These are phyloP conservation scores for Paramuricea clavata DNA, from an alignment of 92 coral and sea anemone genomes.

Conservation along the genomic window DNA sequence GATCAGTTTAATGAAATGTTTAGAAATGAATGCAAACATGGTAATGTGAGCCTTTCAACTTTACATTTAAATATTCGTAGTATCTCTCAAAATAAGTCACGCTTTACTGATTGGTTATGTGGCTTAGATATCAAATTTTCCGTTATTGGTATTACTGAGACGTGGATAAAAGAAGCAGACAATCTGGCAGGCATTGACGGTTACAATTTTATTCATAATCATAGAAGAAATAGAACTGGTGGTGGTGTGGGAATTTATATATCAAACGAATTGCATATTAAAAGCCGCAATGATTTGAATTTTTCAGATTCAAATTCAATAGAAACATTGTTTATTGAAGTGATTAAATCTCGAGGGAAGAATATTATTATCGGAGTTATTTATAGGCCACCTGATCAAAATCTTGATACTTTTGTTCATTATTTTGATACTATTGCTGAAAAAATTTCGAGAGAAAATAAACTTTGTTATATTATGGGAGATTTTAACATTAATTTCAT, in stretches of 20 bases:
- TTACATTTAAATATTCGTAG: constrained; percentile 26
- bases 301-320: constrained; percentile 8
- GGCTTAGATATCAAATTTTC: constrained; percentile 2
- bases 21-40: constrained; percentile 14
- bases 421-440: constrained; percentile 24
- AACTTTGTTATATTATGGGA: constrained; percentile 34
- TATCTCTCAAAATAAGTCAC: constrained; percentile 18
- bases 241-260: constrained; percentile 11
- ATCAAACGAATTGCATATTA: neutral
- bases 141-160: constrained; percentile 33
- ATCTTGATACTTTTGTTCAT: constrained; percentile 29
- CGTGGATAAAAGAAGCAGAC: neutral
- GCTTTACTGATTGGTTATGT: constrained; percentile 21
- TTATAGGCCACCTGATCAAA: constrained; percentile 53
- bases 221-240: constrained; percentile 1
- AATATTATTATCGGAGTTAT: constrained; percentile 52
- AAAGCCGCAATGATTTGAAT: neutral
- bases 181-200: neutral
- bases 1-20: constrained; percentile 55
- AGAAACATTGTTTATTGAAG: neutral
- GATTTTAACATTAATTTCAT: constrained; percentile 49
- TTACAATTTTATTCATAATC: constrained; percentile 11
- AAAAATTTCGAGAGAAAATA: constrained; percentile 35
- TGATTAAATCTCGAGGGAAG: constrained; percentile 21
- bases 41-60: neutral